phyloP scores from a whole-genome alignment of 2,797 vertebrate genomes.

The Acridotheres tristis region DNA sequence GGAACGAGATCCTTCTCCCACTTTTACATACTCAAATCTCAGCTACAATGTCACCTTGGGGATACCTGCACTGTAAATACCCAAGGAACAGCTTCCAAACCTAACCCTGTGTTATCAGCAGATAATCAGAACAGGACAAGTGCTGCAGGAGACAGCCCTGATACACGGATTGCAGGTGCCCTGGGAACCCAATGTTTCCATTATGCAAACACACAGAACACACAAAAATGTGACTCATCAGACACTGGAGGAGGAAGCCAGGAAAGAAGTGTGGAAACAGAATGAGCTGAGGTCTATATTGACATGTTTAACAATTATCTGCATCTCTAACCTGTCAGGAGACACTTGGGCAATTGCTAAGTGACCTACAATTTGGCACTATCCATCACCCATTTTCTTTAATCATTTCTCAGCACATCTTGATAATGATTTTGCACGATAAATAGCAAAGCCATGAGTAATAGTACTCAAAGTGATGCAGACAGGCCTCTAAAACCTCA shows the following conservation, averaged over 20 bases:
- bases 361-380: background rate
- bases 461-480: background rate
- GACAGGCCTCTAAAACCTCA: background rate
- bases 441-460: constrained; percentile 28
- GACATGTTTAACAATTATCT: background rate
- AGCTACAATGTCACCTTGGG: background rate
- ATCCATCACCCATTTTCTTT: background rate
- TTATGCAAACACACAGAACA: constrained; percentile 11
- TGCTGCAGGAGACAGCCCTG: constrained; percentile 8
- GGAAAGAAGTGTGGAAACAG: background rate
- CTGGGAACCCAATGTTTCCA: background rate
- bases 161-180: background rate
- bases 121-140: background rate
- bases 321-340: background rate
- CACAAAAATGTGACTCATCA: constrained; percentile 57
- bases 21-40: background rate
- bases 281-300: background rate
- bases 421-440: constrained; percentile 48
- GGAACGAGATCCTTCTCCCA: background rate
- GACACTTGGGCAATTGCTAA: constrained; percentile 10
- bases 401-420: background rate
- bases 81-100: background rate
- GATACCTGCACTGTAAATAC: background rate
- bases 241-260: constrained; percentile 16
- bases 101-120: background rate